Evolutionary conservation across 1,140 invertebrate species (phyloP).

Genomic region (Drosophila kohkoa): DNA sequence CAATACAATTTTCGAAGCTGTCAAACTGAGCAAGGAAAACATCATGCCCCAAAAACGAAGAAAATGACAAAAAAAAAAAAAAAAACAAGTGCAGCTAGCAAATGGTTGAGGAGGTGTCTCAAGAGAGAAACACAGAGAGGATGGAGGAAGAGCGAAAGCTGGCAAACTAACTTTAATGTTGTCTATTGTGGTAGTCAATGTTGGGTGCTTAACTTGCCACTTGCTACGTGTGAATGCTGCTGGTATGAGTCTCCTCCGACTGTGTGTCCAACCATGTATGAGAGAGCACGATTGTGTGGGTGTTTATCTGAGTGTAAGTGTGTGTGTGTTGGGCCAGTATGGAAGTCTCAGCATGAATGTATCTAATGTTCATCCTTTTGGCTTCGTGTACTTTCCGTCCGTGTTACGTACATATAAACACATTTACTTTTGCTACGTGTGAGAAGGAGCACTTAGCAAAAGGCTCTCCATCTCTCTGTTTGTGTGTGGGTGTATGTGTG

Average conservation of each 20-base stretch:
- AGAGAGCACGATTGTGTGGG: slow-evolving; percentile 2
- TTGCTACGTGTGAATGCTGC: slow-evolving; percentile 51
- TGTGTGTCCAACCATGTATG: slow-evolving; percentile 20
- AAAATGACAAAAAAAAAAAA: slow-evolving; percentile 2
- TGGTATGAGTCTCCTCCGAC: slow-evolving; percentile 2
- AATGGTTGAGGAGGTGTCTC: slow-evolving; percentile 5
- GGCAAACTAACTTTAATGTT: slow-evolving; percentile 71
- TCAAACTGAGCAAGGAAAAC: background rate
- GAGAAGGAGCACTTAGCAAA: slow-evolving; percentile 73
- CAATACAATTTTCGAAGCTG: background rate
- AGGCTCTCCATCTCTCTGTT: slow-evolving; percentile 32
- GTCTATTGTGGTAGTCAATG: slow-evolving; percentile 81
- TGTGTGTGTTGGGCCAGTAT: slow-evolving; percentile 37
- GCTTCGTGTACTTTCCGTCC: slow-evolving; percentile 64
- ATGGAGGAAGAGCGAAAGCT: slow-evolving; percentile 14
- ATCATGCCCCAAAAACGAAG: background rate
- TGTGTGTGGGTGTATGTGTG: background rate
- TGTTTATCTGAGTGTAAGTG: background rate
- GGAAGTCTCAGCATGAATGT: slow-evolving; percentile 78
- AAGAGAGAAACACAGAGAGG: slow-evolving; percentile 22
- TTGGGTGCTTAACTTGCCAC: slow-evolving; percentile 77
- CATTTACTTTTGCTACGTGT: slow-evolving; percentile 78
- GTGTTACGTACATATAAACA: slow-evolving; percentile 63
- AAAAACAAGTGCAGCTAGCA: slow-evolving; percentile 13
- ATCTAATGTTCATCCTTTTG: slow-evolving; percentile 82